These are phyloP conservation scores for Drosophila antonietae DNA, from an alignment of 2,888 invertebrate species.

Conservation along the genomic window DNA sequence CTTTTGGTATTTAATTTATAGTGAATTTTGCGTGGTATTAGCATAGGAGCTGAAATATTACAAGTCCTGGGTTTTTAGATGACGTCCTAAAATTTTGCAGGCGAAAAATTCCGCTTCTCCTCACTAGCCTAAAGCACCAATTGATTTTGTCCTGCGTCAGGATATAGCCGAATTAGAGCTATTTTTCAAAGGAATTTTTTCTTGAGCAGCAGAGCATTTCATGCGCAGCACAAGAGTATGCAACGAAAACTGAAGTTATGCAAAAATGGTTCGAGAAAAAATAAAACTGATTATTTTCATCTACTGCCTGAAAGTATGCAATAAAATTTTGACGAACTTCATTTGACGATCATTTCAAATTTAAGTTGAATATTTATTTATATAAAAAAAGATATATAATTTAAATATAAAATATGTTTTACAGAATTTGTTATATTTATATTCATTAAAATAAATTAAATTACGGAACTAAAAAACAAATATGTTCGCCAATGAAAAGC, in stretches of 20 bases:
- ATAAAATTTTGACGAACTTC: neutral
- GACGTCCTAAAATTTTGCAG: neutral
- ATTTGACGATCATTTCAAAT: neutral
- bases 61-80: conserved; percentile 1
- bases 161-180: neutral
- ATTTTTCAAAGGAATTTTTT: neutral
- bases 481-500: neutral
- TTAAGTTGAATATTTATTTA: neutral
- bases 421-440: neutral
- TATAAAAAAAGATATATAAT: neutral
- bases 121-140: neutral
- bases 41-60: neutral
- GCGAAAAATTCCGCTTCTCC: neutral
- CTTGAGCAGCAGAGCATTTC: neutral
- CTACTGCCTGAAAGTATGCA: neutral
- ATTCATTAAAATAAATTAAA: neutral
- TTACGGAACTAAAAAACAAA: neutral
- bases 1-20: neutral
- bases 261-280: neutral
- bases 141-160: neutral
- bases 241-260: neutral
- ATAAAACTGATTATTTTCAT: neutral
- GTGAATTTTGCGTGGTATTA: neutral
- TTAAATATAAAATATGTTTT: no score
- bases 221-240: neutral